phyloP scores from a whole-genome alignment of 2,797 vertebrate species.

The Darevskia mixta region DNA sequence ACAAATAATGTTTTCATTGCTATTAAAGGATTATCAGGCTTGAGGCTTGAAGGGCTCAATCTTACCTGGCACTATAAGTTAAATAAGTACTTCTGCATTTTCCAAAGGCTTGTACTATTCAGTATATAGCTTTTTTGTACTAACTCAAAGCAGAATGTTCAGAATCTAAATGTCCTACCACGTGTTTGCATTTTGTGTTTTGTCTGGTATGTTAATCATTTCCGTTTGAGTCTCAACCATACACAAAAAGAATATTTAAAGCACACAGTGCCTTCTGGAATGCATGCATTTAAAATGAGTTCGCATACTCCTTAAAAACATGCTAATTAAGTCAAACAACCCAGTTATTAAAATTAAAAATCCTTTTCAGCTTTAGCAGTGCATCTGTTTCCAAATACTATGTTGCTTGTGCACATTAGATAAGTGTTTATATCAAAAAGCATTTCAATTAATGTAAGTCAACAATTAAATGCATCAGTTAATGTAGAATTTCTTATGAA shows the following conservation, averaged over 20 bases:
- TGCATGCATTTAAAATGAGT: neutral
- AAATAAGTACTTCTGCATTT: neutral
- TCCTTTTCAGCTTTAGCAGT: neutral
- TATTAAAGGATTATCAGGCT: neutral
- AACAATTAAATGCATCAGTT: neutral
- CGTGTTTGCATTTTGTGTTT: neutral
- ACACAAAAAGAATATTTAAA: neutral
- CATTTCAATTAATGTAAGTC: constrained; percentile 6
- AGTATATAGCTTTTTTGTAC: neutral
- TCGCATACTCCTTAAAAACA: neutral
- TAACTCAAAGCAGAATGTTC: neutral
- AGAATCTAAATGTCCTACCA: neutral
- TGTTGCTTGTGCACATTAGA: neutral
- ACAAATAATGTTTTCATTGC: neutral
- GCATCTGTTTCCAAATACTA: neutral
- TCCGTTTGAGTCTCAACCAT: neutral
- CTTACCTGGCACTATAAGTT: neutral
- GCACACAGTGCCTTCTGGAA: neutral
- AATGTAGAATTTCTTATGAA: neutral
- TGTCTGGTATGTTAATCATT: neutral
- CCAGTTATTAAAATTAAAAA: constrained; percentile 3
- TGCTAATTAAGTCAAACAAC: neutral
- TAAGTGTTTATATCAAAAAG: neutral
- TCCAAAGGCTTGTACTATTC: neutral
- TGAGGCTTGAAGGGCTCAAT: neutral